A percentile compares a stretch with the other conserved stretches of the same genome.
Evolutionary conservation across 2,888 invertebrate species (phyloP).

Genomic region (Chaitophorus viminalis): DNA sequence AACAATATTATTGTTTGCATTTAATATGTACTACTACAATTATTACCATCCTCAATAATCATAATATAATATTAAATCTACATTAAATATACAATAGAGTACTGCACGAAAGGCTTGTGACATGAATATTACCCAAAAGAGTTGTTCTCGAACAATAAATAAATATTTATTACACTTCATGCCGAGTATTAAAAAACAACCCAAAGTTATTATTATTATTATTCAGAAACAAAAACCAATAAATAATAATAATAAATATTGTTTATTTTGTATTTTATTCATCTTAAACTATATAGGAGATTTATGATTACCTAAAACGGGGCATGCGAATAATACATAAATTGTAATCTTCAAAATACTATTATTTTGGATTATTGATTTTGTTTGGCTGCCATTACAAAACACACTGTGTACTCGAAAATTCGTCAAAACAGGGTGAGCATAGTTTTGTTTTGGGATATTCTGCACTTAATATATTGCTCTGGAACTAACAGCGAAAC

Average conservation of each 20-base stretch:
- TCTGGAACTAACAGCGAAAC: background rate
- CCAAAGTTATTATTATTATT: background rate
- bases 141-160: background rate
- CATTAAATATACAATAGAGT: background rate
- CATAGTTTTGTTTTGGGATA: background rate
- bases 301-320: background rate
- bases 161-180: background rate
- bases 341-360: background rate
- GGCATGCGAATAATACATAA: background rate
- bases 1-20: no score
- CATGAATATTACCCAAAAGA: background rate
- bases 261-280: background rate
- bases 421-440: no score
- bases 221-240: conserved; percentile 2
- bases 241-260: conserved; percentile 10
- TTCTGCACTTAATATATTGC: background rate
- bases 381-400: background rate
- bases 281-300: background rate
- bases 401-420: no score
- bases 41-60: background rate
- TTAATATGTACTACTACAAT: background rate
- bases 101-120: background rate
- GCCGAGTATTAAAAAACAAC: background rate
- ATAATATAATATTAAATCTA: background rate
- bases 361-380: background rate